phyloP scores from a whole-genome alignment of 2,888 invertebrate species.

The Bugula neritina region DNA sequence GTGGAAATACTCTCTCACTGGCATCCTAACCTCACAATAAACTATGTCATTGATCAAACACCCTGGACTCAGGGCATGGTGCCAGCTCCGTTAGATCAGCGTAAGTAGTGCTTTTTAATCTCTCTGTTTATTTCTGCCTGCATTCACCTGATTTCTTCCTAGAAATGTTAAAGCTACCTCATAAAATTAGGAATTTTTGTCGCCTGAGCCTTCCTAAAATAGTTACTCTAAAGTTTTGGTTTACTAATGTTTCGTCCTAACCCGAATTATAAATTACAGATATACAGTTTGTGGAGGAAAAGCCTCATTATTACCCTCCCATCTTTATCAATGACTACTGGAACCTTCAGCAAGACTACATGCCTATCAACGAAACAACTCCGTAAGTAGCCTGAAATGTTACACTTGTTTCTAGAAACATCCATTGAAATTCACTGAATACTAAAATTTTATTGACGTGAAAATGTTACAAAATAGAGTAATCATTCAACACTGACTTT shows the following conservation, averaged over 20 bases:
- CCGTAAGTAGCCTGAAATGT: conserved; percentile 56
- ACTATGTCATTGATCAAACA: conserved; percentile 90
- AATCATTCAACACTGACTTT: no score
- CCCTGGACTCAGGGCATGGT: conserved; percentile 86
- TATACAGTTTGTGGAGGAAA: conserved; percentile 76
- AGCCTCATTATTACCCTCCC: conserved; percentile 75
- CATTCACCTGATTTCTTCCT: no score
- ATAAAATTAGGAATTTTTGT: no score
- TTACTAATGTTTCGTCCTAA: no score
- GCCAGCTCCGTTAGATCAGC: conserved; percentile 86
- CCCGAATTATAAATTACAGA: no score
- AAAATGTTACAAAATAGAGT: no score
- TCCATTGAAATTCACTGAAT: no score
- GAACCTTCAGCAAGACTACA: conserved; percentile 92
- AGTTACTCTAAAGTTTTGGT: no score
- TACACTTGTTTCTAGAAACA: no score
- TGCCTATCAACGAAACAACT: conserved; percentile 72
- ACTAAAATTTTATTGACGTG: no score
- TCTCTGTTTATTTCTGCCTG: neutral
- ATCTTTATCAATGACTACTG: conserved; percentile 95
- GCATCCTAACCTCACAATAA: conserved; percentile 97
- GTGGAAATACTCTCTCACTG: conserved; percentile 92
- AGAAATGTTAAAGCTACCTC: no score
- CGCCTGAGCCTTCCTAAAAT: no score
- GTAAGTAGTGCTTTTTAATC: conserved; percentile 48